A percentile compares a stretch with the other conserved stretches of the same genome.
Evolutionary conservation across 1,140 invertebrate genomes (phyloP).

Genomic region (Drosophila paulistorum): DNA sequence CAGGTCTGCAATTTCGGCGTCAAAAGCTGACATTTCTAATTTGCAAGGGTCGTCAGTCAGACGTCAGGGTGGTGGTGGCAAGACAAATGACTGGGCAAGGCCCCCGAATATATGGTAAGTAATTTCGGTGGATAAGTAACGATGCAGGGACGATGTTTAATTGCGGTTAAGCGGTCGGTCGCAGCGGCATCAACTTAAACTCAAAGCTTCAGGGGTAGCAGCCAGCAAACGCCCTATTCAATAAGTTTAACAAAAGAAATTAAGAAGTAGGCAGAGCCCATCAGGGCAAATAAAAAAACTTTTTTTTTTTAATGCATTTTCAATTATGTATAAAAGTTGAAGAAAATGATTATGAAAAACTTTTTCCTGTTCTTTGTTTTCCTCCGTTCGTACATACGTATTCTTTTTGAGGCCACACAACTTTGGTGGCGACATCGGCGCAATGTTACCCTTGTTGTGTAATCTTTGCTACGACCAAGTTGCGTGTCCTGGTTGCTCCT

Average conservation of each 20-base stretch:
- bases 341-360: conserved; percentile 40
- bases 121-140: conserved; percentile 48
- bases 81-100: conserved; percentile 69
- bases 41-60: conserved; percentile 45
- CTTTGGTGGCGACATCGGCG: conserved; percentile 28
- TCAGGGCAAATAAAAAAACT: conserved; percentile 23
- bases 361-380: conserved; percentile 31
- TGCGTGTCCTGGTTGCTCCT: conserved; percentile 47
- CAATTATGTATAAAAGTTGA: conserved; percentile 64
- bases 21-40: conserved; percentile 80
- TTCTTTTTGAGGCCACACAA: conserved; percentile 44
- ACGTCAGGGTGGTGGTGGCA: conserved; percentile 59
- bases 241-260: conserved; percentile 70
- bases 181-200: conserved; percentile 48
- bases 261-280: conserved; percentile 16
- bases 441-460: conserved; percentile 75
- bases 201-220: conserved; percentile 57
- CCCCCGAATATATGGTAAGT: conserved; percentile 40
- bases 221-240: conserved; percentile 67
- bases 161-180: conserved; percentile 71
- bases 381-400: neutral
- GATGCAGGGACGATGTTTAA: conserved; percentile 57
- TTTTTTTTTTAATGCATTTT: conserved; percentile 66
- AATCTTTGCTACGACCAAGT: conserved; percentile 44
- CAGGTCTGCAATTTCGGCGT: conserved; percentile 64